Conservation (phyloP, 2,797 vertebrate species). For the Pipistrellus kuhlii region DNA sequence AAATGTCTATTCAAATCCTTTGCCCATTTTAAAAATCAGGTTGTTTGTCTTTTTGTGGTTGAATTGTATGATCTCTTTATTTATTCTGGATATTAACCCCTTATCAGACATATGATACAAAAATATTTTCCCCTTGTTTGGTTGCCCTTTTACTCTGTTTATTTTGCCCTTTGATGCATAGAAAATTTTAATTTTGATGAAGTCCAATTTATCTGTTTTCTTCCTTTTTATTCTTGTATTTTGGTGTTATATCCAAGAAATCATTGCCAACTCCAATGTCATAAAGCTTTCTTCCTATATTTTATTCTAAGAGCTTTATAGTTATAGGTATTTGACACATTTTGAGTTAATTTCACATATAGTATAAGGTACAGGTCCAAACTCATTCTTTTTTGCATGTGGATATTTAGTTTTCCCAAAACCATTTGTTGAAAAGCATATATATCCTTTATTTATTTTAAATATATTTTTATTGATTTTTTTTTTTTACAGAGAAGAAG, state of each 20-base stretch:
- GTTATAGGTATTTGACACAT: neutral
- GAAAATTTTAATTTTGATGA: neutral
- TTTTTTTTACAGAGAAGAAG: no score
- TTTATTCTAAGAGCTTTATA: neutral
- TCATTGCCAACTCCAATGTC: neutral
- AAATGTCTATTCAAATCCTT: conserved; percentile 2
- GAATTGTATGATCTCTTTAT: neutral
- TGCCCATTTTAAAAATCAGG: neutral
- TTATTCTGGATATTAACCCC: neutral
- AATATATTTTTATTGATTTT: no score
- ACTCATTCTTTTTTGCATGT: conserved; percentile 6
- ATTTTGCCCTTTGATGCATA: neutral
- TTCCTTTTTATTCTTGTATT: neutral
- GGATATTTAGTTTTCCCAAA: neutral
- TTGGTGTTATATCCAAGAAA: neutral
- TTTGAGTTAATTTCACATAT: neutral
- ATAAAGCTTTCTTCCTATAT: neutral
- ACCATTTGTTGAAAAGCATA: conserved; percentile 2
- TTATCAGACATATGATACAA: neutral
- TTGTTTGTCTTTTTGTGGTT: neutral
- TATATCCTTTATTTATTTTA: no score
- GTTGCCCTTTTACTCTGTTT: neutral
- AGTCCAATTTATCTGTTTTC: neutral
- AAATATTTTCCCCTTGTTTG: neutral
- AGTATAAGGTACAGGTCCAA: neutral